Evolutionary conservation across 2,888 invertebrate species (phyloP).

Genomic region (Agrenia bidenticulata): DNA sequence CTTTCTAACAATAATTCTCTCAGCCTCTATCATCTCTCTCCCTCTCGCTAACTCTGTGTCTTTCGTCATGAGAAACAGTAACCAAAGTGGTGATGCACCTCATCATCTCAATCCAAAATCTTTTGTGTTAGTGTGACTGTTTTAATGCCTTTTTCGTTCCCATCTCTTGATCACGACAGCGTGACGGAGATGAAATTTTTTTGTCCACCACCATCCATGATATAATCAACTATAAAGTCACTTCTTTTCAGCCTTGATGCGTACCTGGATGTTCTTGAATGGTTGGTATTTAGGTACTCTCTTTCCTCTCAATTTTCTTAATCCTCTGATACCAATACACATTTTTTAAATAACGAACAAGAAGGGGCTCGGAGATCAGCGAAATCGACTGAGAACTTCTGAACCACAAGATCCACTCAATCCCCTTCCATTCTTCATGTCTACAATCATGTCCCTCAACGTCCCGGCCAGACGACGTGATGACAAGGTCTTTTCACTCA

Average conservation of each 20-base stretch:
- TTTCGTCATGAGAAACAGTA: constrained; percentile 17
- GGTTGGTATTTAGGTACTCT: constrained; percentile 6
- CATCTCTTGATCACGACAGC: constrained; percentile 52
- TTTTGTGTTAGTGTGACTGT: constrained; percentile 47
- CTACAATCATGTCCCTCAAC: neutral
- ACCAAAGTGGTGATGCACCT: constrained; percentile 7
- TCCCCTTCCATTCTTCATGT: neutral
- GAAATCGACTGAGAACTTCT: constrained; percentile 8
- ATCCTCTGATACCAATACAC: no score
- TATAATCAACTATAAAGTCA: no score
- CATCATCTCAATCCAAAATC: constrained; percentile 43
- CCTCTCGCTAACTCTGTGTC: neutral
- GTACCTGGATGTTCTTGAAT: neutral
- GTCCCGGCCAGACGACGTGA: neutral
- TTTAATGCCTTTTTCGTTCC: constrained; percentile 43
- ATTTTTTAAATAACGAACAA: no score
- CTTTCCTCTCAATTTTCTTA: neutral
- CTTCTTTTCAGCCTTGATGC: no score
- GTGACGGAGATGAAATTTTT: constrained; percentile 46
- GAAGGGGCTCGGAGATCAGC: neutral
- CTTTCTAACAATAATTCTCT: constrained; percentile 9
- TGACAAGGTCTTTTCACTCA: neutral
- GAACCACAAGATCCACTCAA: constrained; percentile 19
- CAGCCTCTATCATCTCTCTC: no score
- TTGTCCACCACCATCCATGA: constrained; percentile 9